These are phyloP conservation scores for Myotis brandtii DNA, from an alignment of 2,113 vertebrate species.

Conservation along the genomic window DNA sequence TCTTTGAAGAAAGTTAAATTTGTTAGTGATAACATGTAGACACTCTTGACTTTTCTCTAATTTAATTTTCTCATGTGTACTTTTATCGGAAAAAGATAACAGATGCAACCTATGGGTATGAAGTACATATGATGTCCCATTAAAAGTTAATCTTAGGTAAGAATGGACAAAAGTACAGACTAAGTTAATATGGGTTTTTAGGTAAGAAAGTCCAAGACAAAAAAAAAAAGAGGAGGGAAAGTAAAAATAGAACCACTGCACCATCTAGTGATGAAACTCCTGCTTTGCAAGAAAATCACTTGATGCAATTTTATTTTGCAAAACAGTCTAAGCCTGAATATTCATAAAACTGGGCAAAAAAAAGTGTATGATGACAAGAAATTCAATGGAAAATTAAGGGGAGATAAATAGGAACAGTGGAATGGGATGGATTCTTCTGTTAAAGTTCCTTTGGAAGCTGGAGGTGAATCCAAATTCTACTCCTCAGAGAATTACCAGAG, in stretches of 20 bases:
- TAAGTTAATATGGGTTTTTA: neutral
- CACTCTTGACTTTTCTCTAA: neutral
- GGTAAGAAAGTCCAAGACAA: neutral
- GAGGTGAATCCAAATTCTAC: neutral
- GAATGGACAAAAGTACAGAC: neutral
- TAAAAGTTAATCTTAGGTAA: neutral
- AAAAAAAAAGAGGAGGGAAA: neutral
- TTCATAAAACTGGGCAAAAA: neutral
- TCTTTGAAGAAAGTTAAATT: slow-evolving; percentile 3
- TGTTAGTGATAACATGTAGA: neutral
- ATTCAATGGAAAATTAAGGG: neutral
- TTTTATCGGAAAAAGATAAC: neutral
- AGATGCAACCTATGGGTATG: neutral
- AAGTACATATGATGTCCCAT: neutral
- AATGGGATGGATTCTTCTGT: neutral
- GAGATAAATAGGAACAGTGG: neutral
- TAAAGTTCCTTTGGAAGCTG: neutral
- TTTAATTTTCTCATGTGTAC: neutral
- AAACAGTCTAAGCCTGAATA: neutral
- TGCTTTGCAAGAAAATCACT: slow-evolving; percentile 19
- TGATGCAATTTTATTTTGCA: neutral
- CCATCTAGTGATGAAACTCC: slow-evolving; percentile 67
- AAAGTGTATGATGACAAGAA: neutral
- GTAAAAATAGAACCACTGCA: slow-evolving; percentile 28
- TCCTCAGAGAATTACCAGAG: neutral